Percentiles rank a stretch among this genome's conserved stretches.
Conservation (phyloP, 2,888 invertebrate species). For the Apocheima hispidaria region DNA sequence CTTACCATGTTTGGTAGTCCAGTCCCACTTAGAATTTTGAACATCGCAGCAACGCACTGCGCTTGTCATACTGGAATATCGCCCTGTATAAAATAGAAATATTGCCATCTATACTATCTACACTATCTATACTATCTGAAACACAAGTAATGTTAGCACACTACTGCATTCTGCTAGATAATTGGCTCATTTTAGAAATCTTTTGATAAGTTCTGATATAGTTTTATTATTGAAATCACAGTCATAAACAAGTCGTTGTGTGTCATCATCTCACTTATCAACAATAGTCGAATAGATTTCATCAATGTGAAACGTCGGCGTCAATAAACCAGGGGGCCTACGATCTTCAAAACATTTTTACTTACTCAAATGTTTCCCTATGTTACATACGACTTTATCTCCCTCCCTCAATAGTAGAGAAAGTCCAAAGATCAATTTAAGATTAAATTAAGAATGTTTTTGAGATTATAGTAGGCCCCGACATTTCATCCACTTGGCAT, state of each 20-base stretch:
- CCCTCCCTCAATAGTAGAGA: not conserved
- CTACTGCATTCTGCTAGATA: too few species aligned
- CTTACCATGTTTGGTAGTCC: too few species aligned
- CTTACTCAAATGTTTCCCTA: too few species aligned
- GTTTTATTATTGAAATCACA: slow-evolving; percentile 9
- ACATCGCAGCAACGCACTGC: too few species aligned
- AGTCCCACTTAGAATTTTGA: too few species aligned
- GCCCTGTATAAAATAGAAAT: too few species aligned
- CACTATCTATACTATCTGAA: too few species aligned
- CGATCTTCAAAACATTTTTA: not conserved
- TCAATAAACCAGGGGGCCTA: slow-evolving; percentile 23
- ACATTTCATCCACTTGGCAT: slow-evolving; percentile 25
- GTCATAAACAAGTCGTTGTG: slow-evolving; percentile 10
- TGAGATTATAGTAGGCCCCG: not conserved
- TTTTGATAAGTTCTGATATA: not conserved
- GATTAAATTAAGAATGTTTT: not conserved
- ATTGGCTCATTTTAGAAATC: not conserved
- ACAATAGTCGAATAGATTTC: slow-evolving; percentile 14
- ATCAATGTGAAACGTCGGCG: slow-evolving; percentile 2
- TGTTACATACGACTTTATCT: not conserved
- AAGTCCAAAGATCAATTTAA: not conserved
- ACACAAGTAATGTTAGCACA: too few species aligned
- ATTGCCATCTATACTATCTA: too few species aligned
- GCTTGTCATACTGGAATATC: too few species aligned
- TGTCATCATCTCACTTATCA: slow-evolving; percentile 10